phyloP scores from a whole-genome alignment of 1,140 invertebrate species.

The Drosophila kepulauana region DNA sequence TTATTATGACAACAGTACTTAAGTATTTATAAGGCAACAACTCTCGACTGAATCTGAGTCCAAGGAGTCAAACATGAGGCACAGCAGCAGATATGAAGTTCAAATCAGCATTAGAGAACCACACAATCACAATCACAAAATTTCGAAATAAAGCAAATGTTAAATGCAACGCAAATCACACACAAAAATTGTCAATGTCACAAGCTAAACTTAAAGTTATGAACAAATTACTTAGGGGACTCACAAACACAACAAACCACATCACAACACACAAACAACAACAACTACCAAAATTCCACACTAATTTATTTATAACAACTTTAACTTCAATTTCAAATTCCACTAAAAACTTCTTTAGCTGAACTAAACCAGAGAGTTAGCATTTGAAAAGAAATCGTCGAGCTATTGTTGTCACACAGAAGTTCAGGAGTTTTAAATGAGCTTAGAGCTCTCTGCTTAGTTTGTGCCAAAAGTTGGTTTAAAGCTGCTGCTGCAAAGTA shows the following conservation, averaged over 20 bases:
- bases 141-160: conserved; percentile 51
- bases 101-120: conserved; percentile 45
- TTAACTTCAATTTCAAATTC: not conserved
- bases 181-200: conserved; percentile 23
- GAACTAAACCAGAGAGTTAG: not conserved
- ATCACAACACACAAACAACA: not conserved
- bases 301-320: conserved; percentile 14
- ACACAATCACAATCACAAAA: conserved; percentile 41
- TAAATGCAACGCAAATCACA: conserved; percentile 47
- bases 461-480: not conserved
- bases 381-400: not conserved
- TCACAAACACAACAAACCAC: conserved; percentile 8
- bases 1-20: not conserved
- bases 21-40: conserved; percentile 34
- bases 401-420: not conserved
- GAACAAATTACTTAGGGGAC: conserved; percentile 15
- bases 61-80: conserved; percentile 40
- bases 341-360: conserved; percentile 25
- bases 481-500: not conserved
- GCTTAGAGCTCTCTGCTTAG: conserved; percentile 7
- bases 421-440: not conserved
- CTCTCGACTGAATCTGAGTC: conserved; percentile 30
- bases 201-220: conserved; percentile 28
- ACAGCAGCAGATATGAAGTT: conserved; percentile 52
- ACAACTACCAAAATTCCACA: conserved; percentile 2